These are phyloP conservation scores for Arvicanthis niloticus DNA, from an alignment of 2,113 vertebrate species.

Conservation along the genomic window DNA sequence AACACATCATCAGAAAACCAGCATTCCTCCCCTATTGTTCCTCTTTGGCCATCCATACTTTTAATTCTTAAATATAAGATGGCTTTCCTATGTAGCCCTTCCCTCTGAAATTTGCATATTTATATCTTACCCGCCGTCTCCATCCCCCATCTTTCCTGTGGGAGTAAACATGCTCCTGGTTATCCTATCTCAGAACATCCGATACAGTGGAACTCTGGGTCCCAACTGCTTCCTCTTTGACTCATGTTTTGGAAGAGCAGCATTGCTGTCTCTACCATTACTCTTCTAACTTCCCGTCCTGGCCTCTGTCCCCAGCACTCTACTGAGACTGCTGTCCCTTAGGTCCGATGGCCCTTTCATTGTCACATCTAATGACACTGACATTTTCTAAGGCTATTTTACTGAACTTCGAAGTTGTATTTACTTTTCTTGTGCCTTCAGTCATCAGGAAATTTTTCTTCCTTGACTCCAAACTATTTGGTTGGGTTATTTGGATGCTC, in stretches of 20 bases:
- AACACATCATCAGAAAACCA: not conserved
- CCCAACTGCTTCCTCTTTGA: not conserved
- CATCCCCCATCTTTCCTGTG: not conserved
- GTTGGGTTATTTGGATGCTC: constrained; percentile 11
- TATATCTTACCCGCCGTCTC: rapidly evolving
- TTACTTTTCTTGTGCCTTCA: not conserved
- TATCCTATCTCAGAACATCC: not conserved
- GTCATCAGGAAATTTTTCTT: not conserved
- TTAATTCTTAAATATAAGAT: not conserved
- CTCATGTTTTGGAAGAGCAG: not conserved
- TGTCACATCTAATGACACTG: not conserved
- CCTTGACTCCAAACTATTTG: not conserved
- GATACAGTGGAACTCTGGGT: not conserved
- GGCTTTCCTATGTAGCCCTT: not conserved
- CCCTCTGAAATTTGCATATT: not conserved
- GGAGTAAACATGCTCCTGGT: not conserved
- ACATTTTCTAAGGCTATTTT: constrained; percentile 23
- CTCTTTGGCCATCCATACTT: not conserved
- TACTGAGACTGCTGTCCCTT: not conserved
- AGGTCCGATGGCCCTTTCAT: not conserved
- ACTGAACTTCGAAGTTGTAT: not conserved
- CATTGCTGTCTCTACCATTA: not conserved
- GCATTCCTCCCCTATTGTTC: no score
- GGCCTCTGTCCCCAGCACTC: not conserved
- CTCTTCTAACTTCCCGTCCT: not conserved